These are phyloP conservation scores for Sterna hirundo DNA, from an alignment of 2,113 vertebrate species.

Conservation along the genomic window DNA sequence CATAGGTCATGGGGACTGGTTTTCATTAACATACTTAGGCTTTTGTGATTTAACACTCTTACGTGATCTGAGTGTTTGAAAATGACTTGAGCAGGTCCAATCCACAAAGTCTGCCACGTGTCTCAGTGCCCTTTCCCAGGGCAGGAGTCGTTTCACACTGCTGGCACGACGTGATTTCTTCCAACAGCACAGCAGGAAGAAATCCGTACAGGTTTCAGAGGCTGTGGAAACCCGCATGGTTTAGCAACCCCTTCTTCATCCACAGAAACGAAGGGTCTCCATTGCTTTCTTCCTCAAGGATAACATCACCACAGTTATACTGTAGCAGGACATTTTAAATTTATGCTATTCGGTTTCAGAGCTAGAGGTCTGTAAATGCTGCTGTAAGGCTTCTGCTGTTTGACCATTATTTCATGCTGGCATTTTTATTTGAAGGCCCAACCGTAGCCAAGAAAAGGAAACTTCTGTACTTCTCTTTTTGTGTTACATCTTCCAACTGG, in stretches of 20 bases:
- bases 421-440: conserved; percentile 36
- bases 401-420: neutral
- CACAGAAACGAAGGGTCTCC: neutral
- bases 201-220: neutral
- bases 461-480: conserved; percentile 12
- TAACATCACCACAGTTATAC: neutral
- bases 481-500: conserved; percentile 5
- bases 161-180: neutral
- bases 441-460: conserved; percentile 24
- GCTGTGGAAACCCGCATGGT: neutral
- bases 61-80: conserved; percentile 17
- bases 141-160: neutral
- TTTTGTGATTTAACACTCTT: conserved; percentile 56
- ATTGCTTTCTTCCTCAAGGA: neutral
- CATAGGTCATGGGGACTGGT: conserved; percentile 23
- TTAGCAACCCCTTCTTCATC: neutral
- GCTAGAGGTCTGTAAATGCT: neutral
- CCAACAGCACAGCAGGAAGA: neutral
- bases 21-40: conserved; percentile 48
- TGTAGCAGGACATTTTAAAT: neutral
- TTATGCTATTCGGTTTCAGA: neutral
- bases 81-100: neutral
- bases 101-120: neutral
- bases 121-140: conserved; percentile 10
- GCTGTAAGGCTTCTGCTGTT: conserved; percentile 5